Evolutionary conservation across 2,797 vertebrate genomes (phyloP), one percentile per base, ranked within the genome.

Genomic region (Atherinosoma microstoma): DNA sequence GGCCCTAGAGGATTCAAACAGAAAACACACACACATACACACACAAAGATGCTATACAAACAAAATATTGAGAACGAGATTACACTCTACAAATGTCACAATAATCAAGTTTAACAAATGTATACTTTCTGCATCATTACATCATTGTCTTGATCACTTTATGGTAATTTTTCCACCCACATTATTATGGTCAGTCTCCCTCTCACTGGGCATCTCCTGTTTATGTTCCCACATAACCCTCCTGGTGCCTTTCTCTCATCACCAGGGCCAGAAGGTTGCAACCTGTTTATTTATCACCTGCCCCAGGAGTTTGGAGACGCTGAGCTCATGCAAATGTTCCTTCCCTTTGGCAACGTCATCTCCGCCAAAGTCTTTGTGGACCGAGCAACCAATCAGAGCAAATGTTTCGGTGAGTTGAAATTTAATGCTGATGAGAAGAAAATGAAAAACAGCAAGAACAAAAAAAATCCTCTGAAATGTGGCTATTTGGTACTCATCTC

Each of bases 271-370:
- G 95, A 96, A 88, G 95, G 95, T 86, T 96, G 98, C 96, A 99
- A 99, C 93, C 96, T 99, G 94, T 99, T 99, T 95, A 99, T 99
- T 95, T 99, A 99, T 94, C 98, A 99, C 94, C 96, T 99, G 94
- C 98, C 98, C 88, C 98, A 99, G 95, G 98, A 99, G 95, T 99
- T 99, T 89, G 97, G 97, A 76, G 98, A 99, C 79, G 96, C 97
- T 80, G 98, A 99, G 95, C 97, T 99, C 95, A 98, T 98, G 97
- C 98, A 99, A 96, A 99, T 99, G 98, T 99, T 99, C 95, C 96
- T 99, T 94, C 97, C 98, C 94, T 99, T 99, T 87, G 97, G 98
- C 95, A 99, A 98, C 96, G 98, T 99, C 97, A 99, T 99, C 96
- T 99, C 98, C 88, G 98, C 97, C 95, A 99, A 99, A 97, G 98